phyloP scores from a whole-genome alignment of 2,797 vertebrate genomes.

The Lophius americanus region DNA sequence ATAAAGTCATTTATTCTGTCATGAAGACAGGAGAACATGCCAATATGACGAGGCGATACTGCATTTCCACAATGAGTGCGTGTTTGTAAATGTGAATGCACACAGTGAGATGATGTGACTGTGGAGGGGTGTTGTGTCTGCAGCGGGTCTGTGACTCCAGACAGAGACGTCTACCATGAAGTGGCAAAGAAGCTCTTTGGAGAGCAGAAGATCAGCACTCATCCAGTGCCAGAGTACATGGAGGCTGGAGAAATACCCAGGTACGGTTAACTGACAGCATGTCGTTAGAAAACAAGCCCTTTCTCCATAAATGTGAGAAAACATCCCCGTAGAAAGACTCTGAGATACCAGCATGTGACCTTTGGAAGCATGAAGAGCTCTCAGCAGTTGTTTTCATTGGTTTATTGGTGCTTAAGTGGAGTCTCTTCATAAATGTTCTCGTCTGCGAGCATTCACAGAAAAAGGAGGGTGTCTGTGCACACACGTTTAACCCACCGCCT shows the following conservation, averaged over 20 bases:
- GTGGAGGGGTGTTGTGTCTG: slow-evolving; percentile 16
- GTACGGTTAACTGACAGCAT: slow-evolving; percentile 53
- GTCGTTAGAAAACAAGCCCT: too few relatives aligned
- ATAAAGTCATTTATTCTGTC: background rate
- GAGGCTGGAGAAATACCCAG: slow-evolving; percentile 84
- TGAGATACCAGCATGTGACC: too few relatives aligned
- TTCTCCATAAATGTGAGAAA: too few relatives aligned
- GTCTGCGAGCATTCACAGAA: background rate
- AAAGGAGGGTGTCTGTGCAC: background rate
- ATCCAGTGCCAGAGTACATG: slow-evolving; percentile 87
- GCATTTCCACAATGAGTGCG: background rate
- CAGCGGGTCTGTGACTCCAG: slow-evolving; percentile 69
- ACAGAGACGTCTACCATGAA: slow-evolving; percentile 77
- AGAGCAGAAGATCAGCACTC: slow-evolving; percentile 71
- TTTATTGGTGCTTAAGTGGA: background rate
- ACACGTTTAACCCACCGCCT: background rate
- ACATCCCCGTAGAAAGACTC: too few relatives aligned
- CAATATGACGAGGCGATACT: background rate
- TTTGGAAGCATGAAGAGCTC: too few relatives aligned
- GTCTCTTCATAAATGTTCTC: background rate
- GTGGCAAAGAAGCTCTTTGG: slow-evolving; percentile 82
- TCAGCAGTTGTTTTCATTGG: too few relatives aligned
- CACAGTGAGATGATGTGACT: background rate
- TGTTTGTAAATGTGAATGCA: background rate
- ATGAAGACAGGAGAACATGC: background rate